Percentiles rank a stretch among this genome's conserved stretches.
Conservation (phyloP, 2,888 invertebrate genomes). For the Cheilosia scutellata region DNA sequence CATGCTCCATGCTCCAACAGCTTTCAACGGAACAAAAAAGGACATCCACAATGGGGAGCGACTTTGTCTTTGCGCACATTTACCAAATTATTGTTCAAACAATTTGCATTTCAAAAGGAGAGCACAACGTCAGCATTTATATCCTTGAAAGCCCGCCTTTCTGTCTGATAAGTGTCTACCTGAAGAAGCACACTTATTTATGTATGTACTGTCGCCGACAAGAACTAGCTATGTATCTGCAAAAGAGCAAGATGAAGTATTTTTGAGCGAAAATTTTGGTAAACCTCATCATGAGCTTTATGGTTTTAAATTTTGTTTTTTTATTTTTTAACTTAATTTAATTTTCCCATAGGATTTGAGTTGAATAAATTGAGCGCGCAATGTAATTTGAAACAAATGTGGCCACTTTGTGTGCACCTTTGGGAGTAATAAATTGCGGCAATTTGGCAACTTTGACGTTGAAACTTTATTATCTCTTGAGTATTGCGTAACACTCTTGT, state of each 20-base stretch:
- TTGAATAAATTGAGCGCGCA: constrained; percentile 18
- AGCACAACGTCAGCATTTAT: constrained; percentile 35
- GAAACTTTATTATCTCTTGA: neutral
- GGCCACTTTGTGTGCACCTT: constrained; percentile 39
- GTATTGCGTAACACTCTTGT: constrained; percentile 23
- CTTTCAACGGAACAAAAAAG: constrained; percentile 24
- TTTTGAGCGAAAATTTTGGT: neutral
- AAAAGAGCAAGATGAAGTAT: neutral
- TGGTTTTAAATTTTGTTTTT: neutral
- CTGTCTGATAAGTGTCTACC: constrained; percentile 47
- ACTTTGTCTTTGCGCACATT: constrained; percentile 31
- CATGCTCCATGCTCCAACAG: constrained; percentile 10
- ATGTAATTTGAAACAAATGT: constrained; percentile 35
- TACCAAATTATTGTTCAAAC: constrained; percentile 34
- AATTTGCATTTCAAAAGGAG: constrained; percentile 36
- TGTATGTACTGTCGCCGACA: constrained; percentile 13
- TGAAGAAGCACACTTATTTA: constrained; percentile 1
- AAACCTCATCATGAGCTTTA: constrained; percentile 5
- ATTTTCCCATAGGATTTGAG: constrained; percentile 25
- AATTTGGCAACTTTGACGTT: constrained; percentile 24
- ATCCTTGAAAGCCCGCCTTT: constrained; percentile 21
- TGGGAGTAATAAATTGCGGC: constrained; percentile 49
- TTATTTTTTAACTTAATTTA: constrained; percentile 10
- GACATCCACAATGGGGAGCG: constrained; percentile 17
- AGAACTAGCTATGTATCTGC: constrained; percentile 6